Evolutionary conservation across 2,113 vertebrate genomes (phyloP), one percentile per base, ranked within the genome.

Genomic region (Myotis brandtii): DNA sequence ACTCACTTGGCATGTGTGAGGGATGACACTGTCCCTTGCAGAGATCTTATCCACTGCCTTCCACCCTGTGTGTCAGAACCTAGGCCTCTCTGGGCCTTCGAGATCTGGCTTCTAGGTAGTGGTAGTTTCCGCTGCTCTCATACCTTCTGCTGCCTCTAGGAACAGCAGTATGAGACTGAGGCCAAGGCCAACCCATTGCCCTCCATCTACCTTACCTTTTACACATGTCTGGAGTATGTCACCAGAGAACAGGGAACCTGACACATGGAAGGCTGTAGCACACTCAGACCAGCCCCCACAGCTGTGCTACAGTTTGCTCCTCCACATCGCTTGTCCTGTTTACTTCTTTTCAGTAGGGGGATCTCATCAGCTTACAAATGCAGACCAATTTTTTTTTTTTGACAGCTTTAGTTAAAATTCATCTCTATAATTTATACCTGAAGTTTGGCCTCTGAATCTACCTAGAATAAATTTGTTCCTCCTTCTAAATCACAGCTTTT

Each of bases 391-490:
- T 25, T 34, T 48, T 56, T n/a, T 25, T 37, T 67, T 62, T 66
- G 48, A 62, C 5, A 40, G 23, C 43, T 75, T 89, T 48, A 46
- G 50, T 84, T 92, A 40, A 67, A 54, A 30, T 32, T 93, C 64
- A 83, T 75, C 14, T 84, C 87, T 80, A 6, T 88, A 86, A 77
- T 6, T 84, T 95, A 32, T 85, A 17, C 21, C 66, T 48, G 30
- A 25, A 89, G 30, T 90, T 89, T 79, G 54, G 50, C 25, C 40
- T 86, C 12, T 54, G 25, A 90, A 43, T 93, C 79, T 56, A 73
- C 32, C 40, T 66, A 11, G 23, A 88, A 89, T 86, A 73, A 70
- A n/a, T 64, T 76, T 89, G 48, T 94, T 91, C n/a, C 11, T 91
- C 27, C 34, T 90, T 93, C 32, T 16, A 82, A 79, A 14, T 69